A percentile compares a stretch with the other conserved stretches of the same genome.
These are phyloP conservation scores for Ophioderma brevispina DNA, from an alignment of 35 echinoderm and acorn worm genomes.

Conservation along the genomic window DNA sequence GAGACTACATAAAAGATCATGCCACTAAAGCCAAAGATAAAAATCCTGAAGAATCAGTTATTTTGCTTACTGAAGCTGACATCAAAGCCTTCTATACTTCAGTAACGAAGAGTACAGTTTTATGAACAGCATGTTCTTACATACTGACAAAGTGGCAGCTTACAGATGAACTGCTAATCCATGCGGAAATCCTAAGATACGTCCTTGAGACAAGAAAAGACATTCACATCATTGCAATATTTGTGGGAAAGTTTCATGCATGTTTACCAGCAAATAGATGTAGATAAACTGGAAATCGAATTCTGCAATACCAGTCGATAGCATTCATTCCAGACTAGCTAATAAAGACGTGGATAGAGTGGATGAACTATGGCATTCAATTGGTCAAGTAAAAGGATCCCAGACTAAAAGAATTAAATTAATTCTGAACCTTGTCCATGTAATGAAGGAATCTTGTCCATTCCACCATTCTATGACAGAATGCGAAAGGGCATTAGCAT, in stretches of 20 bases:
- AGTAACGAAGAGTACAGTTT: not conserved
- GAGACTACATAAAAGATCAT: not conserved
- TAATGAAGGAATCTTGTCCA: not conserved
- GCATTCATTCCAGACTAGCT: not conserved
- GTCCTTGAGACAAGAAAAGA: too few relatives aligned
- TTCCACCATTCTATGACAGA: conserved; percentile 14
- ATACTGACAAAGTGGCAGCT: not conserved
- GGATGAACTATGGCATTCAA: not conserved
- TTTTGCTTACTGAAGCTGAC: not conserved
- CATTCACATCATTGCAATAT: too few relatives aligned
- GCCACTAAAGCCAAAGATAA: not conserved
- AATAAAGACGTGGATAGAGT: not conserved
- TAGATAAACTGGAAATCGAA: too few relatives aligned
- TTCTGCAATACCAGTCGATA: not conserved
- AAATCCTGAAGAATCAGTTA: not conserved
- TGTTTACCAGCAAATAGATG: too few relatives aligned
- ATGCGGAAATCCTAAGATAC: too few relatives aligned
- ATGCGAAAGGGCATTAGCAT: conserved; percentile 29
- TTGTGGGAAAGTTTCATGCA: too few relatives aligned
- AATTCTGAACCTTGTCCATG: not conserved
- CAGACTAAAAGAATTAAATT: not conserved
- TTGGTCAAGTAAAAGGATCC: too few relatives aligned
- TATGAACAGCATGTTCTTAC: conserved; percentile 13
- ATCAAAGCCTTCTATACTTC: conserved; percentile 10
- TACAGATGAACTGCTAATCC: conserved; percentile 3